Percentiles rank a stretch among this genome's conserved stretches.
phyloP scores from a whole-genome alignment of 2,797 vertebrate genomes.

The Acipenser ruthenus region DNA sequence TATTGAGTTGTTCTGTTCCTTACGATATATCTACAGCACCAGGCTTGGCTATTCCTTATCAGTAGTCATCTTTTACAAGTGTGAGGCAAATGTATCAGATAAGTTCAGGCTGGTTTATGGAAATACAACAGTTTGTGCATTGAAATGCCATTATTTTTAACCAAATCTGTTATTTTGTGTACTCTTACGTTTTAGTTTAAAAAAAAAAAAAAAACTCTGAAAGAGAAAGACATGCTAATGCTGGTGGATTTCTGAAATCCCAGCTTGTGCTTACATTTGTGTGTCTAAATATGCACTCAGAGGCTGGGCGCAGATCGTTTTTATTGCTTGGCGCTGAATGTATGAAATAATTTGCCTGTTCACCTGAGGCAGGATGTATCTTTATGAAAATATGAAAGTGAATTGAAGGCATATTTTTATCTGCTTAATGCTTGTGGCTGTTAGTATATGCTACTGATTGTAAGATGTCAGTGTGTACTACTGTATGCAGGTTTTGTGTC shows the following conservation, averaged over 20 bases:
- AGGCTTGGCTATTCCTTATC: too few relatives aligned
- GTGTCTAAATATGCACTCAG: conserved; percentile 20
- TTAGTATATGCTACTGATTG: conserved; percentile 7
- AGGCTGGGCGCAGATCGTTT: conserved; percentile 13
- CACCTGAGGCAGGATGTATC: conserved; percentile 21
- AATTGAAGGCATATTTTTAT: conserved; percentile 14
- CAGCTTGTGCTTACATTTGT: conserved; percentile 9
- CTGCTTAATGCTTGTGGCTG: conserved; percentile 19
- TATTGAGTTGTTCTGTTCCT: too few relatives aligned
- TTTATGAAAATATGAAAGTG: conserved; percentile 19
- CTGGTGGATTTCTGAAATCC: conserved; percentile 8
- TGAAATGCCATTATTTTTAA: too few relatives aligned
- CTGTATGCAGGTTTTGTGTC: neutral
- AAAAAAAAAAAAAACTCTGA: too few relatives aligned
- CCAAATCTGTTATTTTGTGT: too few relatives aligned
- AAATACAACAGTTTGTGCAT: too few relatives aligned
- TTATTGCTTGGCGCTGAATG: conserved; percentile 18
- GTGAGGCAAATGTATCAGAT: too few relatives aligned
- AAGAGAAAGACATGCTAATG: conserved; percentile 5
- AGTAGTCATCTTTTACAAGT: too few relatives aligned
- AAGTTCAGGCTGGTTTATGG: too few relatives aligned
- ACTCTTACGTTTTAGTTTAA: too few relatives aligned
- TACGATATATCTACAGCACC: too few relatives aligned
- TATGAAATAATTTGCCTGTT: conserved; percentile 20
- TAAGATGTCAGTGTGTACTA: conserved; percentile 5